Base-by-base conservation (phyloP, 2,888 invertebrate genomes). In the Ennomos quercinarius region DNA sequence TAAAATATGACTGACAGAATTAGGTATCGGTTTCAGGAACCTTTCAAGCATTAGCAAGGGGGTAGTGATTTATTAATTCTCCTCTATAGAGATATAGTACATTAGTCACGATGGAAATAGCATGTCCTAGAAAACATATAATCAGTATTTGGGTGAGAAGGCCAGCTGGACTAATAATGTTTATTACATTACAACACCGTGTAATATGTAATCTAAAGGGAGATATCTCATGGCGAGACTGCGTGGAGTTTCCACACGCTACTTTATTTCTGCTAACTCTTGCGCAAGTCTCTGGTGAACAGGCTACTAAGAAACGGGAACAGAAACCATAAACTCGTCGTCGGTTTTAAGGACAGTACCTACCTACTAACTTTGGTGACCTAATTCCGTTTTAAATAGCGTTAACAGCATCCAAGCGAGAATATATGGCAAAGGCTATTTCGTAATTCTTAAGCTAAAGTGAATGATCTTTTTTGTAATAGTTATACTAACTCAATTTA, bases 181-280 rank as follows among this genome's bases (percentile, higher is more conserved):
- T 78, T 78, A 68, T 77, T 75, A 78, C 76, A 68, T 77, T 75
- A 78, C 76, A 78, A 78, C 83, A 27, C 84, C 84, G 72, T 81
- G 83, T 78, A 86, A 87, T 44, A 56, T 13, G 45, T 45, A 27
- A 47, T 13, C 51, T 48, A 56, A 78, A 77, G 74, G 68, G 76
- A 81, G 82, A 81, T 81, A 82, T 73, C 68, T 63, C 73, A 61
- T 60, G 61, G 64, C 50, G 55, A 59, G 60, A 55, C 50, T 40
- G 58, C 58, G 51, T 66, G 68, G 68, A 73, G 75, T 83, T 86
- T 84, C 86, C 76, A 76, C 78, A 75, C 78, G 39, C 46, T 38
- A 76, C 77, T 85, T 84, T 87, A 88, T 86, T 86, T 84, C 78
- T 74, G 81, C 76, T 73, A 70, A 71, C 74, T 73, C 81, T 90